These are phyloP conservation scores for Calidris pugnax DNA, from an alignment of 2,113 vertebrate species.

Conservation along the genomic window DNA sequence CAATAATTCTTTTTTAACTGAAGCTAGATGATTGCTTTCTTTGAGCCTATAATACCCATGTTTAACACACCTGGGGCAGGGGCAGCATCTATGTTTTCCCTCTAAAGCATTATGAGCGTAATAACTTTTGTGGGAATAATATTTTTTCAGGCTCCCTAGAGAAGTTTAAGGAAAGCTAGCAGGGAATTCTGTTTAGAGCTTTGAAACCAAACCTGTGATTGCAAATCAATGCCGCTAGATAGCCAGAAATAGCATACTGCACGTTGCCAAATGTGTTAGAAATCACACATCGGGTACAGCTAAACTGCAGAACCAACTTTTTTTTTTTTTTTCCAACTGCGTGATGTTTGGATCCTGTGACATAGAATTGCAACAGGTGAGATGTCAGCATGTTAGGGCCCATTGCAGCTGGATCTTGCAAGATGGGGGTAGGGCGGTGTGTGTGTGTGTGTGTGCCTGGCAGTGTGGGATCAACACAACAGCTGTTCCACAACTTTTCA, in stretches of 20 bases:
- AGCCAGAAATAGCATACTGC: slow-evolving; percentile 37
- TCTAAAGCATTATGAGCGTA: background rate
- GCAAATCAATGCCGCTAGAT: background rate
- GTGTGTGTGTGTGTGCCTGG: background rate
- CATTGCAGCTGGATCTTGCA: background rate
- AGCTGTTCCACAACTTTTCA: background rate
- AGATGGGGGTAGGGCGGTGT: background rate
- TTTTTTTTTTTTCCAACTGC: background rate
- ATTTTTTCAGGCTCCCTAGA: background rate
- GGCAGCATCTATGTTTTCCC: background rate
- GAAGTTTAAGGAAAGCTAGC: background rate
- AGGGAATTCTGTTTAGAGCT: background rate
- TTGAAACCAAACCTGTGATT: background rate
- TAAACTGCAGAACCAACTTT: slow-evolving; percentile 19
- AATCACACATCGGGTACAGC: slow-evolving; percentile 57
- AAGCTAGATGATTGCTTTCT: background rate
- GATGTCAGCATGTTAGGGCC: background rate
- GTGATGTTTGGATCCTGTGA: slow-evolving; percentile 29
- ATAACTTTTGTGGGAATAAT: background rate
- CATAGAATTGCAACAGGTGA: slow-evolving; percentile 32
- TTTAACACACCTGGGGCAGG: background rate
- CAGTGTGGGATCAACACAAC: background rate
- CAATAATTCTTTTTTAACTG: background rate
- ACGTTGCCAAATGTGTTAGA: slow-evolving; percentile 60
- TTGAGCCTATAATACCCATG: background rate